Evolutionary conservation across 2,113 vertebrate genomes (phyloP).

Genomic region (Trematocara macrostoma): DNA sequence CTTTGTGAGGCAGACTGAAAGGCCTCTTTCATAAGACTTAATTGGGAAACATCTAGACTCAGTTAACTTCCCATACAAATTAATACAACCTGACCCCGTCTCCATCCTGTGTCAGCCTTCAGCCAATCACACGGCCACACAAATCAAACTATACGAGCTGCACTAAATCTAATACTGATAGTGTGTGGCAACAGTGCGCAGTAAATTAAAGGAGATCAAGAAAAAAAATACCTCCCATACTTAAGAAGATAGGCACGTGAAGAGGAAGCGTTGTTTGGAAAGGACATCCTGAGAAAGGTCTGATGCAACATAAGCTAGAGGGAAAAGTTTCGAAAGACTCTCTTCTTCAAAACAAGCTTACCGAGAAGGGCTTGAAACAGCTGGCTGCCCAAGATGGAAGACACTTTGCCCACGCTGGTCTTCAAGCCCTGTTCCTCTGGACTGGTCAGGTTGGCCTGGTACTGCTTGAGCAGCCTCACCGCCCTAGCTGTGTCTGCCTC

Average conservation of each 20-base stretch:
- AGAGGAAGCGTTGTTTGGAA: not conserved
- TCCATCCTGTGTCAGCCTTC: constrained; percentile 13
- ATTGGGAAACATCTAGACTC: constrained; percentile 54
- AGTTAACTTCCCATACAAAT: constrained; percentile 51
- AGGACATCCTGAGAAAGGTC: not conserved
- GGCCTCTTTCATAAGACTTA: constrained; percentile 57
- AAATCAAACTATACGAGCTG: not conserved
- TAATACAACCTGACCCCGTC: constrained; percentile 49
- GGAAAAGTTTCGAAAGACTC: not conserved
- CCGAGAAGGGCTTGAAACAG: constrained; percentile 85
- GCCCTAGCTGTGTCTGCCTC: constrained; percentile 80
- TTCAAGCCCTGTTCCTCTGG: constrained; percentile 81
- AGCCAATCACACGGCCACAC: not conserved
- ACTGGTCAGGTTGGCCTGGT: constrained; percentile 78
- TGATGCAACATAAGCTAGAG: not conserved
- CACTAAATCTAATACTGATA: not conserved
- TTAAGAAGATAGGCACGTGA: not conserved
- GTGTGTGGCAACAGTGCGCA: not conserved
- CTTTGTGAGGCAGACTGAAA: constrained; percentile 62
- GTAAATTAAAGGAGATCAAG: not conserved
- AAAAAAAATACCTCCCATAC: not conserved
- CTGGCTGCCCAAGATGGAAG: constrained; percentile 79
- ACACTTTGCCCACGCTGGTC: constrained; percentile 80
- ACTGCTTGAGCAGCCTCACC: constrained; percentile 77
- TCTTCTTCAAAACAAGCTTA: constrained; percentile 51